A percentile compares a stretch with the other conserved stretches of the same genome.
Evolutionary conservation across 2,797 vertebrate genomes (phyloP).

Genomic region (Pantherophis alleghaniensis): DNA sequence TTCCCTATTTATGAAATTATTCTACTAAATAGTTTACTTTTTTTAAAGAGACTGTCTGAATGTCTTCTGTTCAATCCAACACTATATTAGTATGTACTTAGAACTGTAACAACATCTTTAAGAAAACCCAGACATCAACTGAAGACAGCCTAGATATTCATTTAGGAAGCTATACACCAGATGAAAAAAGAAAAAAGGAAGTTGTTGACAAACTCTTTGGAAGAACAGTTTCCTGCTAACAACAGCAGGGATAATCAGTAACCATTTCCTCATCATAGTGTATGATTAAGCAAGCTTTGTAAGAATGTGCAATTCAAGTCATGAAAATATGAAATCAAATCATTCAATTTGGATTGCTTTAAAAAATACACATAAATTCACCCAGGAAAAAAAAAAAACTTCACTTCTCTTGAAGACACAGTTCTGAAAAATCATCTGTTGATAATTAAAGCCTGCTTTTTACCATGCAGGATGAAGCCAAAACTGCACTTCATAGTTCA

Average conservation of each 20-base stretch:
- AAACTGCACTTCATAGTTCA: conserved; percentile 51
- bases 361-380: conserved; percentile 22
- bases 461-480: conserved; percentile 8
- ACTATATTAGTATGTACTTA: conserved; percentile 35
- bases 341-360: background rate
- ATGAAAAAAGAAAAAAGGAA: conserved; percentile 75
- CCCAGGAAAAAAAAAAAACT: background rate
- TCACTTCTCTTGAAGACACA: background rate
- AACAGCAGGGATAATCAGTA: conserved; percentile 57
- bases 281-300: conserved; percentile 14
- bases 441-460: conserved; percentile 30
- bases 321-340: background rate
- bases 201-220: conserved; percentile 74
- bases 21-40: background rate
- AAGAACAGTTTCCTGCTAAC: conserved; percentile 74
- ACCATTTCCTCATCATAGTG: conserved; percentile 42
- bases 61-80: background rate
- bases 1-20: background rate
- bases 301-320: conserved; percentile 34
- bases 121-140: conserved; percentile 60
- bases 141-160: conserved; percentile 63
- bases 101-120: conserved; percentile 40
- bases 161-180: conserved; percentile 76
- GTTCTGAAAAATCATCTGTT: conserved; percentile 26
- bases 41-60: background rate